Base-by-base conservation (phyloP, 2,888 invertebrate genomes). In the Sinodicranocentrus sp. region DNA sequence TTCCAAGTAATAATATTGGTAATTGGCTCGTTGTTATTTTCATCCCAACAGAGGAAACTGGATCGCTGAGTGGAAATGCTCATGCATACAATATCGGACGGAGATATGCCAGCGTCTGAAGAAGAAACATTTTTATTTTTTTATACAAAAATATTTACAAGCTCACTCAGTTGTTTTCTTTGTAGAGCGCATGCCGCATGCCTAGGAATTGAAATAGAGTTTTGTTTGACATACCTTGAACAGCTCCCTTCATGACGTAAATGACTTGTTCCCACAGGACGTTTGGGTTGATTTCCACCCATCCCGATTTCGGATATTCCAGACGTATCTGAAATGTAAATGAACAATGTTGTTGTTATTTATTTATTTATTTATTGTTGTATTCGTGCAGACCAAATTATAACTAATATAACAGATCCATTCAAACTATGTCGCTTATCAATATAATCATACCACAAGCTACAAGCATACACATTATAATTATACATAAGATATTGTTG, bases 1-100 rank as follows among this genome's bases (percentile, higher is more conserved):
- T 97, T 96, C 98, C 98, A 98, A 19, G 96, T 95, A 88, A 97
- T 95, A 88, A 97, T 95, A 88, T 94, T 95, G 90, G 96, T 96
- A 91, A 94, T 96, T 26, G 94, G 93, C 89, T 93, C 82, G 83
- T 86, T 88, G 59, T 86, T 93, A 0, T 95, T 94, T 89, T 93
- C 93, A 89, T 97, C 94, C 97, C 97, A 97, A 2, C 95, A 95
- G 0, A 95, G 93, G 90, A 97, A 96, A 43, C 95, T 95, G 86
- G 94, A 93, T 88, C 97, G 92, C 90, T 96, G 96, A 0, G 95
- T 95, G 0, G 96, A 94, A 89, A 98, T 94, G 1, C 96, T 96
- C 89, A 99, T 91, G 73, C 95, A 95, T 33, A 93, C 93, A 28
- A 98, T 93, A 88, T 95, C 93, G 13, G 91, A 90, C 0, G 94